Base-by-base conservation (phyloP, 2,888 invertebrate genomes). In the Myopa tessellatipennis region DNA sequence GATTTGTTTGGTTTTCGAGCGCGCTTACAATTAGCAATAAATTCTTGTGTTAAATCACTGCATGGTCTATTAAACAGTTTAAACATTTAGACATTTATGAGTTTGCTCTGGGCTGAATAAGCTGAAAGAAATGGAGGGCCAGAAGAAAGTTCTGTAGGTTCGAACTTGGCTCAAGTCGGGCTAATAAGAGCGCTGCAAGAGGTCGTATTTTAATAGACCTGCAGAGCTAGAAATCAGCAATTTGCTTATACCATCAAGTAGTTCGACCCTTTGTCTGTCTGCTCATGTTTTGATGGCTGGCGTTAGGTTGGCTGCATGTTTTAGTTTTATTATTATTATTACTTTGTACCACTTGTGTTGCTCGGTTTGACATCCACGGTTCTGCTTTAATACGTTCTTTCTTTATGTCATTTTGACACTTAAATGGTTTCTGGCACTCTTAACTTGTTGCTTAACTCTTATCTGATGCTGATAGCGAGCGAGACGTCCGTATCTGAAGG, bases 1-100 rank as follows among this genome's bases (percentile, higher is more conserved):
- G 10, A 16, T 71, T 18, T 26, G 45, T 45, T 18, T n/a, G 18
- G 45, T 45, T 75, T 38, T 26, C 68, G 76, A 45, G 61, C 78
- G 77, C 82, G 79, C 78, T 79, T 77, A 81, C 83, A 85, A 86
- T 85, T 85, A 86, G 82, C 86, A 82, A 85, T 85, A 85, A 85
- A 85, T 85, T 84, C 40, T 55, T 61, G 65, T 65, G 34, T 40
- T 70, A 55, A 34, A 45, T 1, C 45, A 45, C 45, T 45, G 45
- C 45, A 45, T 45, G 45, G 7, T 45, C 45, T 10, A 45, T 45
- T 45, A 45, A 45, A 45, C 45, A 26, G 26, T 26, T 26, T 26
- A 26, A 26, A 26, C 26, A 26, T 26, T 26, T 26, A 26, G 26
- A 26, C 26, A 26, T 26, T 26, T 26, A 26, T 26, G 26, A 26